phyloP scores from a whole-genome alignment of 2,888 invertebrate species.

The Heliconius cydno region DNA sequence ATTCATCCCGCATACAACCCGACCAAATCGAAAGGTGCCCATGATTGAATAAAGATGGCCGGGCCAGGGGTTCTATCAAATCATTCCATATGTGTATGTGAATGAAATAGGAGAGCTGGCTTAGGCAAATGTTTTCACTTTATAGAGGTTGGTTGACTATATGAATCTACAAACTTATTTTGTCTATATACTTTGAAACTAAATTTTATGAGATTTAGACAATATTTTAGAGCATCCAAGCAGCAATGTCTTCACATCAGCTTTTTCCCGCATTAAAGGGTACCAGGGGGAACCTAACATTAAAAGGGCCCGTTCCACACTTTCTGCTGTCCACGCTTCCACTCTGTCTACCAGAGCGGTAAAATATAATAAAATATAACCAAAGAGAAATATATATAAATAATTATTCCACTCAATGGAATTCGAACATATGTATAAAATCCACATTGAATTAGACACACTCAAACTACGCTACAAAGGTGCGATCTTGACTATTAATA shows the following conservation, averaged over 20 bases:
- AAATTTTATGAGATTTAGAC: no score
- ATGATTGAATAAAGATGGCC: conserved; percentile 74
- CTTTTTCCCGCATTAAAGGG: no score
- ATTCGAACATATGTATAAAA: neutral
- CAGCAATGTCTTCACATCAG: no score
- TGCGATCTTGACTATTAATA: neutral
- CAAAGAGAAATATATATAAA: no score
- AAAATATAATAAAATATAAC: no score
- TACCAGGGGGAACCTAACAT: no score
- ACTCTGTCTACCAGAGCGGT: no score
- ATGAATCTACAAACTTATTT: neutral
- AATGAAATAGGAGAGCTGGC: conserved; percentile 16
- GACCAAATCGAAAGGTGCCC: conserved; percentile 68
- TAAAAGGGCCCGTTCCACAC: no score
- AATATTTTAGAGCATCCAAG: no score
- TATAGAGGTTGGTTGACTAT: neutral
- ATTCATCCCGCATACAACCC: conserved; percentile 63
- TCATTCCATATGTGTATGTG: conserved; percentile 43
- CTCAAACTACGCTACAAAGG: neutral
- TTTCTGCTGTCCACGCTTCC: no score
- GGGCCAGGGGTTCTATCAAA: conserved; percentile 49
- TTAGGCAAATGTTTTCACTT: conserved; percentile 32
- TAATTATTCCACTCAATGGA: no score
- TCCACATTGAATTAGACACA: neutral
- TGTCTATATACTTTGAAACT: neutral